Percentiles rank a stretch among this genome's conserved stretches.
These are phyloP conservation scores for Toxonevra muliebris DNA, from an alignment of 2,888 invertebrate genomes.

Conservation along the genomic window DNA sequence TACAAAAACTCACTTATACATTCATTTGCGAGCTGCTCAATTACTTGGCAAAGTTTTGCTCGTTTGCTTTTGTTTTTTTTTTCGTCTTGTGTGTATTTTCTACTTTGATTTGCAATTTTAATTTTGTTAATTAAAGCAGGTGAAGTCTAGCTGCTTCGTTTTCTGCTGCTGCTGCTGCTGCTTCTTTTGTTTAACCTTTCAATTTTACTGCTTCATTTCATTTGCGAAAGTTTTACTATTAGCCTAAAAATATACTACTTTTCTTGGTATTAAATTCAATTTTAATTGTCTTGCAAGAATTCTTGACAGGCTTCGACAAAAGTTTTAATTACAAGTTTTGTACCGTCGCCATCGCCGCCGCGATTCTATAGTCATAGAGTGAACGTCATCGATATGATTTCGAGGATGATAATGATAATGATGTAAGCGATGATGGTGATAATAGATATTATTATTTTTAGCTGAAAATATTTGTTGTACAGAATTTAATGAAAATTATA, in stretches of 20 bases:
- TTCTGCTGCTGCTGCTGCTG: slow-evolving; percentile 21
- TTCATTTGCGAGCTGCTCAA: slow-evolving; percentile 19
- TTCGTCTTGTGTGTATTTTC: not conserved
- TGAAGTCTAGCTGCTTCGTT: slow-evolving; percentile 12
- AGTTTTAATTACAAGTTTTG: slow-evolving; percentile 25
- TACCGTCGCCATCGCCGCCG: not conserved
- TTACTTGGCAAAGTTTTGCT: slow-evolving; percentile 26
- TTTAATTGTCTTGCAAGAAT: slow-evolving; percentile 24
- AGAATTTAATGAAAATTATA: too few relatives aligned
- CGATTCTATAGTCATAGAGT: too few relatives aligned
- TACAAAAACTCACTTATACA: not conserved
- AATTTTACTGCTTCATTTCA: slow-evolving; percentile 13
- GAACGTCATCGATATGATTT: too few relatives aligned
- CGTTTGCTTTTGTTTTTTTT: not conserved
- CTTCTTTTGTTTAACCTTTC: slow-evolving; percentile 1
- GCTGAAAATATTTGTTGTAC: too few relatives aligned
- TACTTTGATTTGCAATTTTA: slow-evolving; percentile 23
- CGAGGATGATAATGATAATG: too few relatives aligned
- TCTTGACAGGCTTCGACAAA: slow-evolving; percentile 16
- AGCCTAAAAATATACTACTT: slow-evolving; percentile 25
- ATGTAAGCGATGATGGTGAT: too few relatives aligned
- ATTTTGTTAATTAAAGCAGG: slow-evolving; percentile 9
- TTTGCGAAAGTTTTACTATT: slow-evolving; percentile 24
- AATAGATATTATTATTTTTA: too few relatives aligned
- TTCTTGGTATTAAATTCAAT: slow-evolving; percentile 22